Evolutionary conservation across 2,113 vertebrate genomes (phyloP).

Genomic region (Neodon shergylaensis): DNA sequence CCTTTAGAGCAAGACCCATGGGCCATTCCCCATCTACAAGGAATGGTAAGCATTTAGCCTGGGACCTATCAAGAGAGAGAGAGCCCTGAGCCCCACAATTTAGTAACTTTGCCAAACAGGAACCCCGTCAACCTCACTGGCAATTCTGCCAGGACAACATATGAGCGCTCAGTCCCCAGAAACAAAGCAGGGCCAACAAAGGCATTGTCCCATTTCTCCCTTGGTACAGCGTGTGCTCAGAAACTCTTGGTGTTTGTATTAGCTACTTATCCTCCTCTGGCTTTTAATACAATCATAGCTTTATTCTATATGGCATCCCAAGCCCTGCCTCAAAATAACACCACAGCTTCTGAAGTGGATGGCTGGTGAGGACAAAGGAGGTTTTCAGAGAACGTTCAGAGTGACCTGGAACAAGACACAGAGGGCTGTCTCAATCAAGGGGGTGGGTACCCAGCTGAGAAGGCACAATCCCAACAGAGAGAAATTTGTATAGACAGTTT

Average conservation of each 20-base stretch:
- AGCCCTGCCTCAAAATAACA: constrained; percentile 68
- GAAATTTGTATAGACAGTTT: constrained; percentile 46
- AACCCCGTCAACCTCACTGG: neutral
- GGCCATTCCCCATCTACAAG: neutral
- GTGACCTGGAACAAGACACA: constrained; percentile 63
- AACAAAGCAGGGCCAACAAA: constrained; percentile 40
- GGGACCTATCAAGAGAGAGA: neutral
- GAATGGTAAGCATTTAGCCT: neutral
- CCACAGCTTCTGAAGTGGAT: constrained; percentile 72
- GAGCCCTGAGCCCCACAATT: neutral
- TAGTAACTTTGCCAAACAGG: neutral
- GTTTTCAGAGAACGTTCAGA: constrained; percentile 70
- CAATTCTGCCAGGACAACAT: neutral
- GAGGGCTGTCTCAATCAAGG: constrained; percentile 42
- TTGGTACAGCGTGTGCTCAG: constrained; percentile 70
- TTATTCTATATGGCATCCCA: constrained; percentile 71
- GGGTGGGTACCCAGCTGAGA: neutral
- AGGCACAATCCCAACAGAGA: constrained; percentile 48
- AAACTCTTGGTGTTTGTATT: constrained; percentile 71
- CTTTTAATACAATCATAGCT: constrained; percentile 73
- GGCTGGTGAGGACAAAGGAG: constrained; percentile 70
- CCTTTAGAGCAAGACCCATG: neutral
- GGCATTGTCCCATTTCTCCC: neutral
- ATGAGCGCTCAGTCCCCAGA: neutral
- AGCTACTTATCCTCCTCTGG: constrained; percentile 57